A percentile compares a stretch with the other conserved stretches of the same genome.
These are phyloP conservation scores for Beroe ovata DNA, from an alignment of 37 sponge, comb jelly and placozoan species.

Conservation along the genomic window DNA sequence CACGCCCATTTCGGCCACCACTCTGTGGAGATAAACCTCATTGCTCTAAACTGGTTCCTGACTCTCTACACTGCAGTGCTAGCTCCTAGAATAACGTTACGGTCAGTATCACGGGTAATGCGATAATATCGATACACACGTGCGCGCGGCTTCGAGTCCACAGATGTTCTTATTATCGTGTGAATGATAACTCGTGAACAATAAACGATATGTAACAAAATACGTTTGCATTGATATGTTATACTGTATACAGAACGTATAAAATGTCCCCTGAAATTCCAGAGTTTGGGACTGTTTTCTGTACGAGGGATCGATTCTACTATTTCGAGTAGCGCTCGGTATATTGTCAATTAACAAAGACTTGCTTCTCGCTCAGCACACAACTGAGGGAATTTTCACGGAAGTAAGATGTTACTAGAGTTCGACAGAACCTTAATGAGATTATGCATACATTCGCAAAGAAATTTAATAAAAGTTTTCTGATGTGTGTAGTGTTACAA, in stretches of 20 bases:
- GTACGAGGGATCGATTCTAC: conserved; percentile 68
- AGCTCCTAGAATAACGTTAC: conserved; percentile 24
- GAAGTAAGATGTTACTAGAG: too few species aligned
- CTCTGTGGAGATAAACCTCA: conserved; percentile 66
- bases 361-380: background rate
- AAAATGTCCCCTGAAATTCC: conserved; percentile 64
- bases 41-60: conserved; percentile 71
- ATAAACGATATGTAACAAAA: too few species aligned
- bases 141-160: too few species aligned
- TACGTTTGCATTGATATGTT: too few species aligned
- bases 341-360: conserved; percentile 66
- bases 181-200: too few species aligned
- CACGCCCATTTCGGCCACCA: conserved; percentile 32
- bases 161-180: too few species aligned
- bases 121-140: too few species aligned
- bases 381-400: conserved; percentile 51
- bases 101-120: too few species aligned
- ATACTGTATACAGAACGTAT: background rate
- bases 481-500: too few species aligned
- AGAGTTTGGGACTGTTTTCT: conserved; percentile 71
- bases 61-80: conserved; percentile 69
- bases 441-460: too few species aligned
- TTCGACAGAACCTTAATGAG: too few species aligned
- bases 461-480: too few species aligned
- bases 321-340: conserved; percentile 69